phyloP scores from a whole-genome alignment of 2,797 vertebrate species.

The Erethizon dorsatum region DNA sequence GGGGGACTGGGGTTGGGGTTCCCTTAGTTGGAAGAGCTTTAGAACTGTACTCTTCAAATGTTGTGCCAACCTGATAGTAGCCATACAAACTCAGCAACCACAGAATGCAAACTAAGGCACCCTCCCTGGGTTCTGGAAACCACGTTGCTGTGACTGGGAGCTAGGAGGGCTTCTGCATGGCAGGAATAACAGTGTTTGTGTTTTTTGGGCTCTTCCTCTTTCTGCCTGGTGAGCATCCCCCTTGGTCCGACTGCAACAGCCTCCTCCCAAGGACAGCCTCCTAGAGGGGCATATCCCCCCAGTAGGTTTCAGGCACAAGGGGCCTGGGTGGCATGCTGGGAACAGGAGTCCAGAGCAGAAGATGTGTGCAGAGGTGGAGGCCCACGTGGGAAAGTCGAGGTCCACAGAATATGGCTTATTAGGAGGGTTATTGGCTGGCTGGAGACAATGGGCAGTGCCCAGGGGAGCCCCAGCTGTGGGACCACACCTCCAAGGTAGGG shows the following conservation, averaged over 20 bases:
- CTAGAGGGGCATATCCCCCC: not conserved
- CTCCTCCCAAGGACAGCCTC: not conserved
- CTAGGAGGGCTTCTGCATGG: not conserved
- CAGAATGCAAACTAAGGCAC: not conserved
- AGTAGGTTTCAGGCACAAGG: not conserved
- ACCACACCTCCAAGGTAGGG: not conserved
- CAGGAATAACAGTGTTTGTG: not conserved
- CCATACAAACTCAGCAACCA: not conserved
- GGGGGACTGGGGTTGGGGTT: not conserved
- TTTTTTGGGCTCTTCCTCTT: not conserved
- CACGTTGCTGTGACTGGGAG: not conserved
- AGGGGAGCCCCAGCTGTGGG: not conserved
- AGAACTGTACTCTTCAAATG: not conserved
- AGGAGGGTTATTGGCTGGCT: not conserved
- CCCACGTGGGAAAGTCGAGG: too few relatives aligned
- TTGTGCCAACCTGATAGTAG: not conserved
- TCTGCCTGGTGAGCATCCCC: not conserved
- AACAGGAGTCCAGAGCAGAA: too few relatives aligned
- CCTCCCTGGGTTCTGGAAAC: not conserved
- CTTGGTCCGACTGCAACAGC: not conserved
- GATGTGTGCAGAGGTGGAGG: not conserved
- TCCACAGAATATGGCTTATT: not conserved
- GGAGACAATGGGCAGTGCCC: not conserved
- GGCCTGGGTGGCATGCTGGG: not conserved
- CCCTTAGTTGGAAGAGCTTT: not conserved